Base-by-base conservation (phyloP, 2,888 invertebrate genomes). In the Celastrina argiolus region DNA sequence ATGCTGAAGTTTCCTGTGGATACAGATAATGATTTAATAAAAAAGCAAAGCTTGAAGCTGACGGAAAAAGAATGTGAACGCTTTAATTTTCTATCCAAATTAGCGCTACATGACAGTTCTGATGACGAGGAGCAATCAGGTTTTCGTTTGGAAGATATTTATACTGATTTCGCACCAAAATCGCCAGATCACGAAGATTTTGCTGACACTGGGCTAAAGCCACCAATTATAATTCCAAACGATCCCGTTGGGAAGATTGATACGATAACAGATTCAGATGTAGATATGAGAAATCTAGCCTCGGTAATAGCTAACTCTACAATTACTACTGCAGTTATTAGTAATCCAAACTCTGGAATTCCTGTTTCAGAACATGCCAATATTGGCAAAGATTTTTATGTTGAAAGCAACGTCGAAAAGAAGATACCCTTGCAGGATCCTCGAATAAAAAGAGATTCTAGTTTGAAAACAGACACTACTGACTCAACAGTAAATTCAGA, bases 41-140 rank as follows among this genome's bases (percentile, higher is more conserved):
- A 77, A 74, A 89, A 88, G 76, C 81, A 84, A 72, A 90, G 89
- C 69, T 71, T 90, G 14, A 91, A 87, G 73, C 79, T 92, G 64
- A 91, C 92, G 0, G 88, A 88, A 68, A 91, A 91, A 73, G 92
- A 92, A 79, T 87, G 83, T 69, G 89, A 90, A 79, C 80, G 91
- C 68, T 91, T 91, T 70, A 85, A 89, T 73, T 79, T 90, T 65
- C 78, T 83, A 10, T 70, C 76, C 51, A 84, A 81, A 74, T 70
- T 83, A 66, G 74, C 81, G 7, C 70, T 86, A 12, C 80, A 80
- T 67, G 82, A 84, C 64, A 82, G 80, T 69, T 84, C 84, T 14
- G 86, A 87, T 26, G 82, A 81, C 51, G 83, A 85, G 26, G 76
- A 76, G 41, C 71, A 74, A 64, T 68, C 69, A 7, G 67, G 61